phyloP scores from a whole-genome alignment of 2,113 vertebrate genomes.

The Mystacornis crossleyi region DNA sequence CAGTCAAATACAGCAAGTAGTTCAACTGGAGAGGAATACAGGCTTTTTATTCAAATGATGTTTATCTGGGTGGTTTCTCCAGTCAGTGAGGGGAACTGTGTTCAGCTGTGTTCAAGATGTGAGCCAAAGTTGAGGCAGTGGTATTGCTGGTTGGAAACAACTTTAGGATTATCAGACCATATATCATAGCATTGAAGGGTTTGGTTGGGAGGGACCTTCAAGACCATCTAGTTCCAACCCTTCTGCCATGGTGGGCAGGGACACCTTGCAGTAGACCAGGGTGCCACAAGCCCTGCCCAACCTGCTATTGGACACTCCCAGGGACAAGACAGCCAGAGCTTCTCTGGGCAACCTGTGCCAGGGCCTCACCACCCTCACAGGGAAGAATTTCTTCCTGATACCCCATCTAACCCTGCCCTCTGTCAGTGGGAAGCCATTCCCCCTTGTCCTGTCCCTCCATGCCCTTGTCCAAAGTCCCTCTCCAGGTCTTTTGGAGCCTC shows the following conservation, averaged over 20 bases:
- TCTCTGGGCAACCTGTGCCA: background rate
- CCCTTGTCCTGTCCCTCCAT: background rate
- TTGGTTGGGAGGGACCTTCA: background rate
- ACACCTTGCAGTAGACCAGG: background rate
- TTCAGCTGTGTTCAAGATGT: background rate
- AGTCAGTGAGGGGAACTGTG: fast-evolving
- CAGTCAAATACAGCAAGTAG: no score
- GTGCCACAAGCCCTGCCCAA: background rate
- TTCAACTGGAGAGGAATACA: background rate
- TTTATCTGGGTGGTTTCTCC: background rate
- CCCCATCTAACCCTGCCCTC: background rate
- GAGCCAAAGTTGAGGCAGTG: background rate
- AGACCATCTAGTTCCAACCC: background rate
- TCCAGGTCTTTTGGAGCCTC: background rate
- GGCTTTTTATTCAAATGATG: background rate
- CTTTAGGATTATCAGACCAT: background rate
- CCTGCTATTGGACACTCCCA: background rate
- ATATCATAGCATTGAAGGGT: background rate
- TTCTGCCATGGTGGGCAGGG: background rate
- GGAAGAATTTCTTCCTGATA: background rate
- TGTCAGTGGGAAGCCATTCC: background rate
- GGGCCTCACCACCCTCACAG: background rate
- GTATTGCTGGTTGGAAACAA: background rate
- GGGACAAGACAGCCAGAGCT: background rate
- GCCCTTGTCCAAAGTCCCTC: background rate